These are phyloP conservation scores for Drosophila biarmipes DNA, from an alignment of 1,140 invertebrate species.

Conservation along the genomic window DNA sequence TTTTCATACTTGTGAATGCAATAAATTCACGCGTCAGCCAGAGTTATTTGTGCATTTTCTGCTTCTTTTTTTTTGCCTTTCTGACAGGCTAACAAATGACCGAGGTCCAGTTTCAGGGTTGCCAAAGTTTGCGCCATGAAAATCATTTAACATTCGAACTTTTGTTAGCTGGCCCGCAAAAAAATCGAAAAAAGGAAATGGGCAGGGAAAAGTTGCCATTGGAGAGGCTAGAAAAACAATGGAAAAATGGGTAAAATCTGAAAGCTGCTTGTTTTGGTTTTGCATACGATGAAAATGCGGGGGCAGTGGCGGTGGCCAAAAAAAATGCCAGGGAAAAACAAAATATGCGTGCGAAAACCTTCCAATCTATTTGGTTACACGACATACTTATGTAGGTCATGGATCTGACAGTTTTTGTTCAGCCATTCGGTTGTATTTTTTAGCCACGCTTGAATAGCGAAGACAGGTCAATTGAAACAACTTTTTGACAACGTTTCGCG, in stretches of 20 bases:
- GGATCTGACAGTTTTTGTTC: slow-evolving; percentile 37
- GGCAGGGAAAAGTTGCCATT: slow-evolving; percentile 30
- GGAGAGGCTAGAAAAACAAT: slow-evolving; percentile 25
- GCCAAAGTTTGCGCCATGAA: slow-evolving; percentile 46
- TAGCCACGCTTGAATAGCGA: slow-evolving; percentile 25
- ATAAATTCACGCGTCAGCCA: slow-evolving; percentile 63
- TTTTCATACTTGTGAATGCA: slow-evolving; percentile 60
- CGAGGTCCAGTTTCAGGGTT: slow-evolving; percentile 33
- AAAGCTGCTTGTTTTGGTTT: slow-evolving; percentile 57
- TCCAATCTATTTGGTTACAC: slow-evolving; percentile 47
- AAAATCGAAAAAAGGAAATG: neutral
- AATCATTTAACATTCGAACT: slow-evolving; percentile 61
- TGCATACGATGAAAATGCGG: slow-evolving; percentile 9
- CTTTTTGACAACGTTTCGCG: slow-evolving; percentile 16
- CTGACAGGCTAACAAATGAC: slow-evolving; percentile 61
- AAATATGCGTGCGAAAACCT: slow-evolving; percentile 45
- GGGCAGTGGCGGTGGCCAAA: neutral
- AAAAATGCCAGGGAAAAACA: slow-evolving; percentile 20
- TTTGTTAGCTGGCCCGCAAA: slow-evolving; percentile 16
- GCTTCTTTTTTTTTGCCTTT: slow-evolving; percentile 8
- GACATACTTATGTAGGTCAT: slow-evolving; percentile 46
- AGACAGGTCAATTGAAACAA: slow-evolving; percentile 40
- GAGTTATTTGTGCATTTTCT: slow-evolving; percentile 18
- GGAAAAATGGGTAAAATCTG: slow-evolving; percentile 43
- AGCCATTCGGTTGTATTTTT: slow-evolving; percentile 26